Base-by-base conservation (phyloP, 2,888 invertebrate genomes). In the Sceliomorpha sp. region DNA sequence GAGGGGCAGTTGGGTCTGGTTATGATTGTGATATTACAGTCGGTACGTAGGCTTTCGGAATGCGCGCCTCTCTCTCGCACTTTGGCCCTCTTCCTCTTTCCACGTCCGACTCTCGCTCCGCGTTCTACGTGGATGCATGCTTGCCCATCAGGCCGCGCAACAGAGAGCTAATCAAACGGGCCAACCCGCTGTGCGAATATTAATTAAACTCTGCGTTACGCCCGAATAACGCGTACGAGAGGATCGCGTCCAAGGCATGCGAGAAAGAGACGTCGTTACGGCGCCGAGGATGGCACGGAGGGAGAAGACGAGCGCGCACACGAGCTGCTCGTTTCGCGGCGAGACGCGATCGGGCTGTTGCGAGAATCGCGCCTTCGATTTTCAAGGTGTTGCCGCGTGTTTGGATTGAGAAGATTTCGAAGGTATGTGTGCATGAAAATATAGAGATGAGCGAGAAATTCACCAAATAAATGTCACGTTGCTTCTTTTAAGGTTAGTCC, bases 1-100 rank as follows among this genome's bases (percentile, higher is more conserved):
- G n/a, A n/a, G n/a, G n/a, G n/a, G n/a, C n/a, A n/a, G n/a, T n/a
- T n/a, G 79, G 78, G 73, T 78, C 80, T 77, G 83, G 86, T 87
- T 86, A 88, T 88, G 84, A 88, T 86, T 87, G 86, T 84, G 82
- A 86, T 87, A 86, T 86, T 86, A 83, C 83, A 76, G 83, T 81
- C 79, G 79, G 82, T 70, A 74, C 78, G 78, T 78, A 82, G 79
- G 76, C 80, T 80, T 74, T 75, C 78, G 86, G 85, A 86, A 86
- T 86, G 83, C 75, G 68, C 56, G 66, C 20, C 50, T 32, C 68
- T 27, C 47, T n/a, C n/a, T n/a, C n/a, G n/a, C n/a, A n/a, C n/a
- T n/a, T n/a, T 37, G 68, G 7, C 63, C 40, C 42, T 12, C 24
- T 31, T 15, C 14, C 69, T 67, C 71, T 48, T 44, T 40, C 44